These are phyloP conservation scores for Oryctolagus cuniculus DNA, from an alignment of 2,113 vertebrate species.

Conservation along the genomic window DNA sequence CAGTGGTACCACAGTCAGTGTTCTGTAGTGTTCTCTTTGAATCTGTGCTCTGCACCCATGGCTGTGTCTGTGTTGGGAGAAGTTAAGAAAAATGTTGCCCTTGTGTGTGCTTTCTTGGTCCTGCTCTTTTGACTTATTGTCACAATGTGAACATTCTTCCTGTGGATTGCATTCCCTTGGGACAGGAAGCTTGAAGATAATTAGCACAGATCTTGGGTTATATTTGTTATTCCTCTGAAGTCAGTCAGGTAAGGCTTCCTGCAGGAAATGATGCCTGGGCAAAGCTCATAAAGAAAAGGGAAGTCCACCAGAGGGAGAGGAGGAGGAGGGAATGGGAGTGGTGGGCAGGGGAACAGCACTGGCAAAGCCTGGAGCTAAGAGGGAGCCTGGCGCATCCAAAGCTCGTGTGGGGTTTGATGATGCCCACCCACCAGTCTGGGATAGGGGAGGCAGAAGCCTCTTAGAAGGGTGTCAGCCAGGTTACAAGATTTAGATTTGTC, in stretches of 20 bases:
- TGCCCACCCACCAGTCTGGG: background rate
- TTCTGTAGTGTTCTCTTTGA: background rate
- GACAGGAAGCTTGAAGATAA: background rate
- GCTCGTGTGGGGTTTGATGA: background rate
- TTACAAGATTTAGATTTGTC: background rate
- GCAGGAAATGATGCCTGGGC: background rate
- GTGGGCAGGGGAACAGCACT: background rate
- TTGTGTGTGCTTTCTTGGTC: background rate
- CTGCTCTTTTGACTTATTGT: background rate
- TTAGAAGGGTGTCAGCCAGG: background rate
- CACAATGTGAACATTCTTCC: background rate
- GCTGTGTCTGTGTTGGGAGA: background rate
- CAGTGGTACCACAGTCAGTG: fast-evolving
- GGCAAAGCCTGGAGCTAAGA: background rate
- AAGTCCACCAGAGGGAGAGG: background rate
- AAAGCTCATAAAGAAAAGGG: background rate
- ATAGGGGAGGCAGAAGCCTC: background rate
- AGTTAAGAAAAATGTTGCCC: background rate
- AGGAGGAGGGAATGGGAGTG: too few relatives aligned
- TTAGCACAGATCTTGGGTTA: background rate
- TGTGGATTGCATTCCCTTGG: background rate
- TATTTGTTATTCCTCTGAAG: background rate
- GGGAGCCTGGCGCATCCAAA: background rate
- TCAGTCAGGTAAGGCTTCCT: constrained; percentile 6
- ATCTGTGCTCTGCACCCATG: fast-evolving